These are phyloP conservation scores for Willisornis vidua DNA, from an alignment of 2,113 vertebrate genomes.

Conservation along the genomic window DNA sequence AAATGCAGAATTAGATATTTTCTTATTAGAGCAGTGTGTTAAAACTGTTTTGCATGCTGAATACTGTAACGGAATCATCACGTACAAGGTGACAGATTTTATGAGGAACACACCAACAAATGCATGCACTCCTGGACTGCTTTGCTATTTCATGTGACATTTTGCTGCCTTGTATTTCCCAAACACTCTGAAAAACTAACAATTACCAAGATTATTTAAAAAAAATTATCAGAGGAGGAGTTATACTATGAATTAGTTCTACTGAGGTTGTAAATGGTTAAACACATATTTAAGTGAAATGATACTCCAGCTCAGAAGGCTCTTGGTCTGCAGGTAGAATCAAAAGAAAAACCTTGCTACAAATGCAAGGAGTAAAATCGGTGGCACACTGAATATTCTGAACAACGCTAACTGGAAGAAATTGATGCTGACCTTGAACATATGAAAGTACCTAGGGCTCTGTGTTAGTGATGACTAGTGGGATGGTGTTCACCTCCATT, in stretches of 20 bases:
- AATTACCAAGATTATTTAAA: background rate
- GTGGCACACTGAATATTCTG: background rate
- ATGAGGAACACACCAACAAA: background rate
- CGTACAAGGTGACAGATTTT: background rate
- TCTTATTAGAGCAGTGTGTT: background rate
- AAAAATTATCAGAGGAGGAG: background rate
- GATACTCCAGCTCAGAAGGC: background rate
- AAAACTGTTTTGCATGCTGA: background rate
- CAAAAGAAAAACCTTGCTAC: background rate
- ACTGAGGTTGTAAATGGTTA: background rate
- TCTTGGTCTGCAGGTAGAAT: background rate
- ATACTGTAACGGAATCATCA: background rate
- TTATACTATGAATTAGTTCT: background rate
- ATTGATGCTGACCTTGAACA: conserved; percentile 2
- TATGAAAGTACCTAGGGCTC: background rate
- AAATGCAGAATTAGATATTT: background rate
- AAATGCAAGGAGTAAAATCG: background rate
- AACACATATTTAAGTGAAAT: background rate
- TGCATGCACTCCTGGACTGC: background rate
- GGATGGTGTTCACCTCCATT: background rate
- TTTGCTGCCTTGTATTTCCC: background rate
- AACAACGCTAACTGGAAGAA: background rate
- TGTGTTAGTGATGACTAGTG: background rate
- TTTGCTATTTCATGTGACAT: background rate
- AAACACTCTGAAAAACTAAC: background rate